Base-by-base conservation (phyloP, 2,797 vertebrate species). In the Sebastes umbrosus region DNA sequence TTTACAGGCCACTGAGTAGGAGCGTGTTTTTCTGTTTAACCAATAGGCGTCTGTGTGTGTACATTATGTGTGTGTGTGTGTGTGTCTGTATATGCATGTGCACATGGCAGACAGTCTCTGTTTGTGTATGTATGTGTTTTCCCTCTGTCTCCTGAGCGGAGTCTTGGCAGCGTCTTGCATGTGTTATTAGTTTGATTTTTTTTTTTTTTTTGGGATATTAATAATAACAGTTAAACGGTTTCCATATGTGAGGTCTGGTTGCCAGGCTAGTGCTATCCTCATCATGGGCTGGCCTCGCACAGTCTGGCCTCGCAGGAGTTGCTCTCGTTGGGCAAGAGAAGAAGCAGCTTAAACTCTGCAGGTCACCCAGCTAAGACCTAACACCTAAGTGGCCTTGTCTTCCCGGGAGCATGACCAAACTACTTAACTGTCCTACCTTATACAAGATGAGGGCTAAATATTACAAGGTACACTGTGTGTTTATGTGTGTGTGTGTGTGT, bases 221-320 rank as follows among this genome's bases (percentile, higher is more conserved):
- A 95, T 96, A 96, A 95, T 95, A 96, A 95, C 94, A 95, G 88
- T 87, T 91, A 94, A 95, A 96, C 95, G 77, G 88, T 89, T 96
- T 95, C 95, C 96, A 96, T 95, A 95, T 96, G 96, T 93, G 90
- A 87, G 84, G 90, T 88, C 93, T 93, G 94, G 87, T 93, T 89
- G 89, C 91, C 92, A 93, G 87, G 92, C 93, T 93, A 91, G 89
- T 87, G 85, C 90, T 92, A 83, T 93, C 90, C 90, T 91, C 91
- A 87, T 91, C 83, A 87, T 82, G 80, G 86, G 62, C 76, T 71
- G 77, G 87, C 79, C 84, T 79, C 10, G 39, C 73, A 8, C 73
- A 68, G 73, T 69, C 80, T 86, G 73, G 73, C 83, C 80, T 73
- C 84, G 66, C 66, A 74, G 79, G 73, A 85, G 81, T 77, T 64